Evolutionary conservation across 2,888 invertebrate species (phyloP).

Genomic region (Drosophila sordidula): DNA sequence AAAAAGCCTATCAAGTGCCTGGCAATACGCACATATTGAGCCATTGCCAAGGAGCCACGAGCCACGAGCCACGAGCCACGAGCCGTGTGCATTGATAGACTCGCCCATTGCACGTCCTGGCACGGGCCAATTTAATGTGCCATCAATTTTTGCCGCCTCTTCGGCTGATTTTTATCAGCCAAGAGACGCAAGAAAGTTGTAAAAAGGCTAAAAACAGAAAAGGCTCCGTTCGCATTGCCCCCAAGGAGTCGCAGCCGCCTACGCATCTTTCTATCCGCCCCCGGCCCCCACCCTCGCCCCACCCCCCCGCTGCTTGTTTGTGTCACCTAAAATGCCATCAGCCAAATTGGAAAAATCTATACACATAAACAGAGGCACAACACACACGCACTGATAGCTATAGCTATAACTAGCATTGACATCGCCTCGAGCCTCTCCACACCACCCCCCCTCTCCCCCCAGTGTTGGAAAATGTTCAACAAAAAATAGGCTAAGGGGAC

Average conservation of each 20-base stretch:
- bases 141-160: slow-evolving; percentile 68
- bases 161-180: slow-evolving; percentile 53
- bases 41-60: slow-evolving; percentile 60
- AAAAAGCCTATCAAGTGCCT: slow-evolving; percentile 66
- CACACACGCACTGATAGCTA: slow-evolving; percentile 10
- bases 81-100: slow-evolving; percentile 60
- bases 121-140: slow-evolving; percentile 73
- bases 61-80: slow-evolving; percentile 13
- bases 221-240: slow-evolving; percentile 22
- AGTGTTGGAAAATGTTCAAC: slow-evolving; percentile 46
- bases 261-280: background rate
- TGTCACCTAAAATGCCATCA: slow-evolving; percentile 76
- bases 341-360: slow-evolving; percentile 72
- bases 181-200: slow-evolving; percentile 48
- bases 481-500: slow-evolving; percentile 53
- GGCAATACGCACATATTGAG: slow-evolving; percentile 66
- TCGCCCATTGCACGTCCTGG: slow-evolving; percentile 44
- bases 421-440: slow-evolving; percentile 2
- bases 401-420: slow-evolving; percentile 62
- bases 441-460: background rate
- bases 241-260: slow-evolving; percentile 22
- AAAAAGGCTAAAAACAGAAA: slow-evolving; percentile 45
- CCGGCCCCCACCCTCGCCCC: background rate
- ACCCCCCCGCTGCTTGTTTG: background rate
- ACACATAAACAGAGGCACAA: slow-evolving; percentile 49